Base-by-base conservation (phyloP, 2,113 vertebrate genomes). In the Benitochromis conjunctus region DNA sequence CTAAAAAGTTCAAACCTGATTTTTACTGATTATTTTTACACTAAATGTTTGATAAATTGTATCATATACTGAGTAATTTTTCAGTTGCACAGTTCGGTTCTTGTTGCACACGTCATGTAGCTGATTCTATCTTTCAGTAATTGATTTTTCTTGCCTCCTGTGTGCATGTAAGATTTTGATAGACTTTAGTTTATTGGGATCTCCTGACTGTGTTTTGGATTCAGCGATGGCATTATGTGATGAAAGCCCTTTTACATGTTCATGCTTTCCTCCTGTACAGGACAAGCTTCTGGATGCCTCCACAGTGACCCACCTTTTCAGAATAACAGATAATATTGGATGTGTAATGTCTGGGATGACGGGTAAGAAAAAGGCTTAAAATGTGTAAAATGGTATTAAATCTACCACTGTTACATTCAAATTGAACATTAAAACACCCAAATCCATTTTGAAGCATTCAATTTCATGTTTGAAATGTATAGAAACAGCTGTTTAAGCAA, bases 321-420 rank as follows among this genome's bases (percentile, higher is more conserved):
- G 97, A 97, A 98, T 99, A 96, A 99, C 99, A 81, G 98, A 99
- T 95, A 98, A 97, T 93, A 99, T 99, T 91, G 99, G 99, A 94
- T 99, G 99, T 90, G 98, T 99, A 90, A 99, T 99, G 99, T 99
- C 99, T 57, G 99, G 99, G 89, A 99, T 99, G 99, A 99, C 99
- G 82, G 99, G 99, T 99, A 86, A 92, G 81, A 80, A 53, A 48
- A 57, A 16, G 9, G 13, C 13, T 58, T 26, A 26, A 29, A 48
- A 74, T 74, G 41, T 66, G 66, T 74, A 46, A 48, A 74, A 48
- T 48, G 48, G 24, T 18, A 29, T 74, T 0, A 48, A 74, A 48
- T 10, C 9, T 29, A 46, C 41, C 29, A 3, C 34, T 19, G 29
- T 16, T 24, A 16, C 21, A 46, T 46, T 26, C 26, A 71, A 71